A percentile compares a stretch with the other conserved stretches of the same genome.
Conservation (phyloP, 2,888 invertebrate genomes). For the Eilema depressum region DNA sequence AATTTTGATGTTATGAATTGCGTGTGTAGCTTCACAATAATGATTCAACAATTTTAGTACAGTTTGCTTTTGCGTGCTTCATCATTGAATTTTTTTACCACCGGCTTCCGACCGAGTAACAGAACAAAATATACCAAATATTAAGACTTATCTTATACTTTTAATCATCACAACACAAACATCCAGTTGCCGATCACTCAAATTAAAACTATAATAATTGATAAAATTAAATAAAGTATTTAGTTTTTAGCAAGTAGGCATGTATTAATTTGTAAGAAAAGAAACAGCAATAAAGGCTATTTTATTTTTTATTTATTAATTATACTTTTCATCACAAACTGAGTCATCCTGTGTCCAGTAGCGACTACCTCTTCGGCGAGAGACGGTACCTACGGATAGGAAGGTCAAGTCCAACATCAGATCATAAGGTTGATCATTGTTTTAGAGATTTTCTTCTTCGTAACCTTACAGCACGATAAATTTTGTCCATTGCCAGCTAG, state of each 20-base stretch:
- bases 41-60: not conserved
- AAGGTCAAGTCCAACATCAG: not conserved
- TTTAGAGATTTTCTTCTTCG: too few relatives aligned
- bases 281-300: too few relatives aligned
- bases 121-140: not conserved
- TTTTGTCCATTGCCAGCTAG: too few relatives aligned
- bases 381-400: not conserved
- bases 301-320: too few relatives aligned
- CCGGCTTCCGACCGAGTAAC: not conserved
- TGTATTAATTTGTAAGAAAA: too few relatives aligned
- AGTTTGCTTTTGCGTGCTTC: not conserved
- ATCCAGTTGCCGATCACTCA: not conserved
- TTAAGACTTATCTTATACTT: too few relatives aligned
- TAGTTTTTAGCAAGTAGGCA: too few relatives aligned
- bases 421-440: not conserved
- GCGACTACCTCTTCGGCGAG: not conserved
- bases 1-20: not conserved
- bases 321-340: too few relatives aligned
- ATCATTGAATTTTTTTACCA: not conserved
- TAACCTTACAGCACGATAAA: too few relatives aligned
- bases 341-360: too few relatives aligned
- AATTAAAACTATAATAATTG: not conserved
- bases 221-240: too few relatives aligned
- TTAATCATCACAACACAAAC: not conserved
- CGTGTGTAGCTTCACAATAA: not conserved